Evolutionary conservation across 2,113 vertebrate species (phyloP).

Genomic region (Tachuris rubrigastra): DNA sequence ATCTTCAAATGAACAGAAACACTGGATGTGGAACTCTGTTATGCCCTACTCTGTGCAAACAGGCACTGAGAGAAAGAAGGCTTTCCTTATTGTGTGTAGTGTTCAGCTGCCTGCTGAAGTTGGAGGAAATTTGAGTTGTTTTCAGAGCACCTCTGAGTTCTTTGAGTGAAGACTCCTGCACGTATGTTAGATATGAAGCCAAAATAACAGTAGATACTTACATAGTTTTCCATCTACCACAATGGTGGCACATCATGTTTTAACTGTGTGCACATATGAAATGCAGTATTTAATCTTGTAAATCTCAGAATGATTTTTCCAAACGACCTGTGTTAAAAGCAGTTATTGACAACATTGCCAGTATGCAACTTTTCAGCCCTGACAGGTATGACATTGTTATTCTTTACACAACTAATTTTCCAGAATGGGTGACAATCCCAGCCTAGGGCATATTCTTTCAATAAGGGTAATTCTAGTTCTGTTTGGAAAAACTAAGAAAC

Average conservation of each 20-base stretch:
- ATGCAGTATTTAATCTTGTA: background rate
- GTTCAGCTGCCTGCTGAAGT: background rate
- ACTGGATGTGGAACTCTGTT: background rate
- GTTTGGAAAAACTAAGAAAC: background rate
- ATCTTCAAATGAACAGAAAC: background rate
- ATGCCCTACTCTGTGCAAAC: background rate
- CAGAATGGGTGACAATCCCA: background rate
- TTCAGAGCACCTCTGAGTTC: background rate
- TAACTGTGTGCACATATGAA: fast-evolving
- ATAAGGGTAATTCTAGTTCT: background rate
- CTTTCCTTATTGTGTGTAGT: background rate
- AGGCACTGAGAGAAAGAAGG: background rate
- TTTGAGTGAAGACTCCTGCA: background rate
- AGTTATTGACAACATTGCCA: background rate
- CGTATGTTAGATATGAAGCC: background rate
- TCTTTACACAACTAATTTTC: background rate
- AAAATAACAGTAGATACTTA: background rate
- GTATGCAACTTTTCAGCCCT: background rate
- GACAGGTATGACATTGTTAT: background rate
- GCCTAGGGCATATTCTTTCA: background rate
- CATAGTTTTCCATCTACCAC: background rate
- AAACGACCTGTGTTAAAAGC: background rate
- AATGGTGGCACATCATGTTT: fast-evolving
- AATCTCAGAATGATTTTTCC: background rate
- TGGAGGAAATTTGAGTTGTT: background rate